phyloP scores from a whole-genome alignment of 2,113 vertebrate species.

The Pitta sordida region DNA sequence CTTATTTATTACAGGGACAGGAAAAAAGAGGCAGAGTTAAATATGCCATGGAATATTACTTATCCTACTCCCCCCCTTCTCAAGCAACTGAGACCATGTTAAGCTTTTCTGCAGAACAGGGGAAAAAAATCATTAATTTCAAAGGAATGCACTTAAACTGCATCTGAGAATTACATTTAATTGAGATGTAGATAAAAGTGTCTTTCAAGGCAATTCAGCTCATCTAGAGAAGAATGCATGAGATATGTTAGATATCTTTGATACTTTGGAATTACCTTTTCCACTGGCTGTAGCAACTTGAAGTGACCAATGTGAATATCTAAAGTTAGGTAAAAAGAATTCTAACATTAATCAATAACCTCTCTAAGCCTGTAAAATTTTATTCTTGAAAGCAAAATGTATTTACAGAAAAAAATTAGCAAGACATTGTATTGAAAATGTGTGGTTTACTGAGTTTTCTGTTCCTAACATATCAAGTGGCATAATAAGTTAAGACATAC shows the following conservation, averaged over 20 bases:
- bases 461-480: background rate
- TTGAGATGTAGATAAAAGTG: background rate
- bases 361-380: background rate
- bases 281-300: background rate
- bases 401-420: background rate
- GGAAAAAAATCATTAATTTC: background rate
- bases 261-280: background rate
- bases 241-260: background rate
- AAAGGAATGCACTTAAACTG: background rate
- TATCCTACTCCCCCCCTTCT: background rate
- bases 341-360: background rate
- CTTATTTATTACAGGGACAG: background rate
- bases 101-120: background rate
- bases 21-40: background rate
- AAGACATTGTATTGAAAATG: background rate
- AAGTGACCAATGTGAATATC: background rate
- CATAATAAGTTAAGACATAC: background rate
- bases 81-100: background rate
- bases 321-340: background rate
- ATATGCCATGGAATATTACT: background rate
- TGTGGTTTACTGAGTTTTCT: background rate
- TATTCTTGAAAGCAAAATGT: background rate
- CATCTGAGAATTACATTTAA: background rate
- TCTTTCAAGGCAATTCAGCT: background rate
- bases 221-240: background rate